Conservation (phyloP, 2,888 invertebrate species). For the Pachydiplax longipennis region DNA sequence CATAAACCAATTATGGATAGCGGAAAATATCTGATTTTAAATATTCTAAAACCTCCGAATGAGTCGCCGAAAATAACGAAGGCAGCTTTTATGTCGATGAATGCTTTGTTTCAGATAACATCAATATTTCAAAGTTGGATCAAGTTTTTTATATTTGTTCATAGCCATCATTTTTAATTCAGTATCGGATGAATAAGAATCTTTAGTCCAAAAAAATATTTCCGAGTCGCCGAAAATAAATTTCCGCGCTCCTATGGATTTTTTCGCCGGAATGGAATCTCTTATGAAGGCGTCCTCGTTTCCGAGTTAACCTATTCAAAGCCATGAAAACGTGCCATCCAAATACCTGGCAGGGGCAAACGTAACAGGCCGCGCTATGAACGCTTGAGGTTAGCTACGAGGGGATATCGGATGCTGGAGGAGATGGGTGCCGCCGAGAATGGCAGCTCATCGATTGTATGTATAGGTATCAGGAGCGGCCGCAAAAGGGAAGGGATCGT, state of each 20-base stretch:
- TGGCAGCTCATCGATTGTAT: conserved; percentile 41
- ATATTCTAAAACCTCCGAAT: too few species aligned
- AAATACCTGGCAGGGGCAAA: conserved; percentile 33
- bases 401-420: background rate
- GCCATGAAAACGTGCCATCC: conserved; percentile 3
- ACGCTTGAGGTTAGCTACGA: conserved; percentile 9
- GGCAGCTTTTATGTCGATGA: too few species aligned
- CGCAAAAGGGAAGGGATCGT: background rate
- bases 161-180: background rate
- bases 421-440: conserved; percentile 9
- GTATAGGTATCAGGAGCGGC: background rate
- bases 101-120: too few species aligned
- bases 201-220: background rate
- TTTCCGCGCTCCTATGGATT: background rate
- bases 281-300: background rate
- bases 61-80: too few species aligned
- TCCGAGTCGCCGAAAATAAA: too few species aligned
- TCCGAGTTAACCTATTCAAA: background rate
- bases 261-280: background rate
- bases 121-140: too few species aligned
- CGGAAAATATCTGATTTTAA: too few species aligned
- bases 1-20: too few species aligned
- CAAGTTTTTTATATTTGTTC: too few species aligned
- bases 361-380: conserved; percentile 28
- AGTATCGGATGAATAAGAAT: background rate